Conservation (phyloP, 2,113 vertebrate genomes). For the Chamaetylas fuelleborni region DNA sequence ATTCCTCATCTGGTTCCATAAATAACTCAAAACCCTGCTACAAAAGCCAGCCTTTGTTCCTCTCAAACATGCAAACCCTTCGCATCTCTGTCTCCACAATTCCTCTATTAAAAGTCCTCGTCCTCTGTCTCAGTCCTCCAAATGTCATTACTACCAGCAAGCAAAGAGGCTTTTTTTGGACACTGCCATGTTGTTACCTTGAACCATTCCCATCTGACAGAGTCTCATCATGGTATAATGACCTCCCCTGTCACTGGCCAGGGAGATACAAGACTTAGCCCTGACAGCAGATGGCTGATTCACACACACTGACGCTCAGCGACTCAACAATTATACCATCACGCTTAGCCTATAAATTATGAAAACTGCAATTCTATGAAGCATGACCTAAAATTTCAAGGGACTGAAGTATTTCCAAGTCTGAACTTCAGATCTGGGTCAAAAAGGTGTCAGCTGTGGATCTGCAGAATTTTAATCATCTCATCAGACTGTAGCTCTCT, state of each 20-base stretch:
- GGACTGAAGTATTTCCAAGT: slow-evolving; percentile 15
- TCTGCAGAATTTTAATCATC: slow-evolving; percentile 5
- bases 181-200: neutral
- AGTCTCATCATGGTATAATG: neutral
- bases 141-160: neutral
- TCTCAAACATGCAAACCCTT: neutral
- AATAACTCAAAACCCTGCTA: neutral
- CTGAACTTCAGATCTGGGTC: slow-evolving; percentile 47
- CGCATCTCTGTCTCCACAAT: neutral
- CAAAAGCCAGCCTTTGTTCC: neutral
- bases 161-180: neutral
- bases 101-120: neutral
- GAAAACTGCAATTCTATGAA: slow-evolving; percentile 21
- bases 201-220: neutral
- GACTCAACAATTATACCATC: neutral
- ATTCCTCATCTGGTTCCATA: neutral
- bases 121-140: neutral
- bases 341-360: slow-evolving; percentile 16
- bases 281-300: slow-evolving; percentile 48
- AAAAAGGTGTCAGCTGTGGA: slow-evolving; percentile 41
- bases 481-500: neutral
- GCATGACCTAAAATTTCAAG: slow-evolving; percentile 45
- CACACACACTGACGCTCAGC: neutral
- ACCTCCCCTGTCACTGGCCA: neutral
- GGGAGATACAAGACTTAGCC: neutral